Evolutionary conservation across 2,797 vertebrate species (phyloP).

Genomic region (Phataginus tetradactyla): DNA sequence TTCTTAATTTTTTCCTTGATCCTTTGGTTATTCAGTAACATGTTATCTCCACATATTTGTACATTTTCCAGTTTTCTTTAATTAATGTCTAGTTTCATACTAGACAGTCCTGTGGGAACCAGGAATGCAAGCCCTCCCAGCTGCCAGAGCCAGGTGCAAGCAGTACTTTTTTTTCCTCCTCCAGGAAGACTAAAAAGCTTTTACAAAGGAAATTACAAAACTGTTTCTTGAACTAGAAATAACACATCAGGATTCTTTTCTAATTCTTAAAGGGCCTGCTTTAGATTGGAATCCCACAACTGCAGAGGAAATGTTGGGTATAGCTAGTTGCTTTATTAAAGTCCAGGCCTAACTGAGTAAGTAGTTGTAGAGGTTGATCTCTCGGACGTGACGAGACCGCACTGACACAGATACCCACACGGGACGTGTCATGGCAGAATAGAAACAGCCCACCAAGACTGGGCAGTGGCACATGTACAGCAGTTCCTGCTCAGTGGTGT

Average conservation of each 20-base stretch:
- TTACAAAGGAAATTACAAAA: slow-evolving; percentile 12
- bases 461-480: not conserved
- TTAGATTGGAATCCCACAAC: not conserved
- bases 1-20: not conserved
- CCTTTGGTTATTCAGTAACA: not conserved
- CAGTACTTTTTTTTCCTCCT: not conserved
- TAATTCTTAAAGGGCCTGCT: slow-evolving; percentile 5
- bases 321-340: not conserved
- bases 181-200: not conserved
- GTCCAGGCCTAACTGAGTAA: not conserved
- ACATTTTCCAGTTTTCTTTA: not conserved
- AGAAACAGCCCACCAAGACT: not conserved
- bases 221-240: slow-evolving; percentile 42
- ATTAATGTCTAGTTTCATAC: not conserved
- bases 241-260: not conserved
- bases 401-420: not conserved
- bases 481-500: not conserved
- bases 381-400: not conserved
- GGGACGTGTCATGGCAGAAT: not conserved
- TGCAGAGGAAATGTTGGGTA: not conserved
- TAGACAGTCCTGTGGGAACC: not conserved
- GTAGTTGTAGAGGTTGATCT: not conserved
- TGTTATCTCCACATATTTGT: not conserved
- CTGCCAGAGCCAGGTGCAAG: not conserved
- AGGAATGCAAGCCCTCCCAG: not conserved